Percentiles rank a stretch among this genome's conserved stretches.
phyloP scores from a whole-genome alignment of 2,113 vertebrate genomes.

The Rhea americana region DNA sequence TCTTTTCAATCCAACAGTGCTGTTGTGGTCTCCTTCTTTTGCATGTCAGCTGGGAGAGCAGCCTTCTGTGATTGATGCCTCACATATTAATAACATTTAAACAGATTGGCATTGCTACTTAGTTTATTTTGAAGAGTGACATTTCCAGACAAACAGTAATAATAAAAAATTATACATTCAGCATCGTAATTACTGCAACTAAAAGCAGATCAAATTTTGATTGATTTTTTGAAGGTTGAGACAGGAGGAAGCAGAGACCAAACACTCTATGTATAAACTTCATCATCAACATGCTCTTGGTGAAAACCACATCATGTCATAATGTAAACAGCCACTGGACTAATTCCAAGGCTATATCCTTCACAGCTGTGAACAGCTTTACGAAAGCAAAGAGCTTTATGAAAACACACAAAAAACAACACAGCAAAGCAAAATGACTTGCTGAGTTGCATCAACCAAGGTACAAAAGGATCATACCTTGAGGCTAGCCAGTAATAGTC shows the following conservation, averaged over 20 bases:
- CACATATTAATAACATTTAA: background rate
- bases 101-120: background rate
- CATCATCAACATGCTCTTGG: background rate
- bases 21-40: background rate
- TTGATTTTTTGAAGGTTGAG: background rate
- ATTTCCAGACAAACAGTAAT: background rate
- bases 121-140: background rate
- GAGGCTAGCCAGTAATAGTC: background rate
- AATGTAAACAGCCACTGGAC: background rate
- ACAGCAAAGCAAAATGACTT: background rate
- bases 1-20: background rate
- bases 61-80: background rate
- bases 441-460: background rate
- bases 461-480: background rate
- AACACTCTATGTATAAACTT: background rate
- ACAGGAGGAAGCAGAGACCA: background rate
- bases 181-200: background rate
- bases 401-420: background rate
- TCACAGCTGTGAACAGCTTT: conserved; percentile 9
- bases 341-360: conserved; percentile 22
- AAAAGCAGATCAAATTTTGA: background rate
- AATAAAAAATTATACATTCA: background rate
- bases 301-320: background rate
- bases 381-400: background rate
- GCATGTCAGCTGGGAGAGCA: background rate